Base-by-base conservation (phyloP, 2,797 vertebrate species). In the Coranthus polyacanthus region DNA sequence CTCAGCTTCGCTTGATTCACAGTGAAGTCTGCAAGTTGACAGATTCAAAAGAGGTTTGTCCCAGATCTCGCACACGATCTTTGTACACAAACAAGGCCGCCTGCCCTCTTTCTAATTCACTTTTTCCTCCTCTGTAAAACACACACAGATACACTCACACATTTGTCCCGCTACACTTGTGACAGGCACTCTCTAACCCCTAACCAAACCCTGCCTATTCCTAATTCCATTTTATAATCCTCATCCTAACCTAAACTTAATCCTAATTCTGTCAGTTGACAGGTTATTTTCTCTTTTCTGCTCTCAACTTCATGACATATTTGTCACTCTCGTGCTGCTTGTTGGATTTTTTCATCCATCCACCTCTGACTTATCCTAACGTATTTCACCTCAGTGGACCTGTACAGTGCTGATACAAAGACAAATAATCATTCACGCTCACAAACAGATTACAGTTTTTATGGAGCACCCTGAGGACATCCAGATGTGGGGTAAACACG, bases 221-320 rank as follows among this genome's bases (percentile, higher is more conserved):
- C 42, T 81, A 75, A 81, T 78, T 74, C 86, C 67, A 24, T 16
- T 8, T 50, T 59, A 83, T 81, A 90, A 86, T 87, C 83, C 83
- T 39, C 70, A 51, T 68, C 64, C 41, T 47, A 55, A 68, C 68
- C 71, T 72, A 61, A 72, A 82, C 26, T 59, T 87, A 85, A 88
- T 84, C 86, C 82, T 73, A 38, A 75, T 75, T 84, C 81, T 80
- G 75, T 74, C 65, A 75, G 22, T 63, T 75, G 71, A 34, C 59
- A 64, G 72, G 82, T 75, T 79, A 45, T 73, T 76, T 85, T 70
- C 44, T 51, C 6, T 70, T 73, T 78, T 41, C 39, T 43, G 38
- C 15, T 22, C 29, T 32, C 29, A 9, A 32, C 29, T 32, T 10
- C 29, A 32, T 32, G 29, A 32, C 29, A 32, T 32, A 32, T 32